These are phyloP conservation scores for Clupea harengus DNA, from an alignment of 2,113 vertebrate genomes.

Conservation along the genomic window DNA sequence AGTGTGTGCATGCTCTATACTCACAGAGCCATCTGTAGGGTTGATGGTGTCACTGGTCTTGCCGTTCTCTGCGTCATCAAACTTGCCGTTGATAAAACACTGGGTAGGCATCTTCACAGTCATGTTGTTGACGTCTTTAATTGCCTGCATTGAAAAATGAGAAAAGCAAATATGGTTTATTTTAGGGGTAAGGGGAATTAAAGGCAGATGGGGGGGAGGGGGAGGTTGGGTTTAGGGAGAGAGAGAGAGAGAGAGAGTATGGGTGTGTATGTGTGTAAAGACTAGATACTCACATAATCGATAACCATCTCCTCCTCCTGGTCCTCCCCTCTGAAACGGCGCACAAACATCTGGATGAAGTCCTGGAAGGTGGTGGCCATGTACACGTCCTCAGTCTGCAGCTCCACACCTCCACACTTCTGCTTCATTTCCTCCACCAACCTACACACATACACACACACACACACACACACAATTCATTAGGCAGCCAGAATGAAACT, in stretches of 20 bases:
- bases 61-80: conserved; percentile 74
- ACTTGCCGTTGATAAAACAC: conserved; percentile 77
- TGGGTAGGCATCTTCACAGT: conserved; percentile 76
- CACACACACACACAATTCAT: background rate
- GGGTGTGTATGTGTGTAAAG: background rate
- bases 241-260: background rate
- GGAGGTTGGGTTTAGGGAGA: too few species aligned
- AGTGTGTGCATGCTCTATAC: background rate
- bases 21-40: conserved; percentile 62
- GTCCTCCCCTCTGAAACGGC: conserved; percentile 78
- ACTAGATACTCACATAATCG: conserved; percentile 69
- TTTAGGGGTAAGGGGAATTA: too few species aligned
- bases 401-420: conserved; percentile 71
- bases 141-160: background rate
- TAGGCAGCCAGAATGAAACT: background rate
- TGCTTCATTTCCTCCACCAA: conserved; percentile 74
- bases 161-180: background rate
- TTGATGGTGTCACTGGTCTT: conserved; percentile 78
- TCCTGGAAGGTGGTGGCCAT: conserved; percentile 83
- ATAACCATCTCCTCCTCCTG: conserved; percentile 66
- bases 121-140: conserved; percentile 69
- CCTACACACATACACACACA: conserved; percentile 53
- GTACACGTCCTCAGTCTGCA: conserved; percentile 86
- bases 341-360: conserved; percentile 82
- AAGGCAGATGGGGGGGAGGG: too few species aligned